These are phyloP conservation scores for Atlantisia rogersi DNA, from an alignment of 2,113 vertebrate genomes.

Conservation along the genomic window DNA sequence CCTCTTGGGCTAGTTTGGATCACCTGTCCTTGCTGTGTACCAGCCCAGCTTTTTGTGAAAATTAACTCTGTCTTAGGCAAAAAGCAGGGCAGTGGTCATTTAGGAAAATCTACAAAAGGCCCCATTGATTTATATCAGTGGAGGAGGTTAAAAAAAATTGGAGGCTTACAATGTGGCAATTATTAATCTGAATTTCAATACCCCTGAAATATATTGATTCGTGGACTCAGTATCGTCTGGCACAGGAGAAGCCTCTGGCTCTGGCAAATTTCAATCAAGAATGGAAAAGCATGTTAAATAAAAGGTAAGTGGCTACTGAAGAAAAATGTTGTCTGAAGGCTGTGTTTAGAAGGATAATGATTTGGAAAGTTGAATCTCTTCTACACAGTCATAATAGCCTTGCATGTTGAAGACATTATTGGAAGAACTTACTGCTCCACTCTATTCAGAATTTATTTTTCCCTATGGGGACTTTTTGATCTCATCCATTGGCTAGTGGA, in stretches of 20 bases:
- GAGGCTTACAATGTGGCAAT: neutral
- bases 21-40: too few species aligned
- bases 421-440: neutral
- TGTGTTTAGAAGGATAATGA: neutral
- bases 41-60: too few species aligned
- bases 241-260: neutral
- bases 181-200: neutral
- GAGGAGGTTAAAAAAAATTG: neutral
- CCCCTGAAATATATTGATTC: neutral
- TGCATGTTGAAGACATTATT: neutral
- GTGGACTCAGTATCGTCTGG: neutral
- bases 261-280: neutral
- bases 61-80: too few species aligned
- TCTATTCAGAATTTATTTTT: neutral
- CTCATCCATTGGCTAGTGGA: neutral
- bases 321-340: neutral
- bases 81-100: neutral
- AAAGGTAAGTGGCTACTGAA: neutral
- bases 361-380: neutral
- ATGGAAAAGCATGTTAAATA: neutral
- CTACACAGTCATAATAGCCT: rapidly evolving
- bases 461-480: neutral
- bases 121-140: neutral
- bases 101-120: neutral
- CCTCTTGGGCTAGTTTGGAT: too few species aligned